phyloP scores from a whole-genome alignment of 2,888 invertebrate genomes.

The Proisotoma minuta region DNA sequence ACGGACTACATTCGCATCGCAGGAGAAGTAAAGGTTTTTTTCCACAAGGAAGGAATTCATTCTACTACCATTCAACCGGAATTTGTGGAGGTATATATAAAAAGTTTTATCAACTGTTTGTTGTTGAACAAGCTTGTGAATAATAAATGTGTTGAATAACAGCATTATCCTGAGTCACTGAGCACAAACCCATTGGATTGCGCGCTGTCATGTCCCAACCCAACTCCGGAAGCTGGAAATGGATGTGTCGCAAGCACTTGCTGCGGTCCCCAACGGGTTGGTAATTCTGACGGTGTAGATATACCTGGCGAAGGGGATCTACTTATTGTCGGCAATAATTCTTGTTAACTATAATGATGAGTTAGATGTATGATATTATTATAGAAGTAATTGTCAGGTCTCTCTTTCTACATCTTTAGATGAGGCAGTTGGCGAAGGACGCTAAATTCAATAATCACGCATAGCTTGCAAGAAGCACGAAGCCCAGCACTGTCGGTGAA shows the following conservation, averaged over 20 bases:
- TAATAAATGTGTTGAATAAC: background rate
- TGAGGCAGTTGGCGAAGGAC: no score
- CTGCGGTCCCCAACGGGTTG: constrained; percentile 61
- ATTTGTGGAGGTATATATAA: constrained; percentile 69
- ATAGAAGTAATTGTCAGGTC: no score
- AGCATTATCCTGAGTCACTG: constrained; percentile 41
- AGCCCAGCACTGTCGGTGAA: no score
- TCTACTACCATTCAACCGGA: constrained; percentile 98
- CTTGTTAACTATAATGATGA: no score
- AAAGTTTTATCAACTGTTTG: background rate
- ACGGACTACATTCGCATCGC: constrained; percentile 97
- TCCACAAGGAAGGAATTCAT: constrained; percentile 97
- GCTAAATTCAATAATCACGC: no score
- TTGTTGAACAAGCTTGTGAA: no score
- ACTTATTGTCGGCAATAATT: constrained; percentile 7
- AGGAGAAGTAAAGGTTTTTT: constrained; percentile 91
- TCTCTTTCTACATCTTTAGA: no score
- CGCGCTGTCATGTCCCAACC: constrained; percentile 72
- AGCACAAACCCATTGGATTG: constrained; percentile 57
- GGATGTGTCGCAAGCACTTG: constrained; percentile 83
- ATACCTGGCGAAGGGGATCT: constrained; percentile 10
- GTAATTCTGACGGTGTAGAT: background rate
- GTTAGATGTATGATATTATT: no score
- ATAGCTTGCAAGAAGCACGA: no score
- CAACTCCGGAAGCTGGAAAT: constrained; percentile 56